Evolutionary conservation across 2,797 vertebrate species (phyloP).

Genomic region (Esox masquinongy): DNA sequence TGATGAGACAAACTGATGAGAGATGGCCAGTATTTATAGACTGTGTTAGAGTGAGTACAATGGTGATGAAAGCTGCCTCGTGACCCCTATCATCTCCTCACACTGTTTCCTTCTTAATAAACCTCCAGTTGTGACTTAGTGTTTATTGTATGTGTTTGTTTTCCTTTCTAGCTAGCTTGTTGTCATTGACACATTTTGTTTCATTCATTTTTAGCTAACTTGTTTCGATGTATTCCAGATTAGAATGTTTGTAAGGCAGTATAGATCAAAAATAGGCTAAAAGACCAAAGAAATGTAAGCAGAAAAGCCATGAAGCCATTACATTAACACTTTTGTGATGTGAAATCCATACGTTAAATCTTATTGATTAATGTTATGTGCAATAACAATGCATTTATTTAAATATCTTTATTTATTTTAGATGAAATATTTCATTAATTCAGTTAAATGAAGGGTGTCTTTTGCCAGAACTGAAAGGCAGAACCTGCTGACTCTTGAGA

Average conservation of each 20-base stretch:
- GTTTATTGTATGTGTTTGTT: neutral
- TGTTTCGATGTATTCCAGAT: neutral
- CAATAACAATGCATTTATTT: neutral
- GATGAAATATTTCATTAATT: neutral
- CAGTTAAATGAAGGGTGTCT: no score
- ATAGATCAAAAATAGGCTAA: neutral
- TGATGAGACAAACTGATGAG: conserved; percentile 42
- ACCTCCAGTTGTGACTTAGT: neutral
- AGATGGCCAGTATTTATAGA: conserved; percentile 68
- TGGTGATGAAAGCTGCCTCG: conserved; percentile 66
- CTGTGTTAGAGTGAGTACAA: conserved; percentile 54
- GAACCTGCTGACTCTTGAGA: neutral
- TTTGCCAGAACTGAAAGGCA: neutral
- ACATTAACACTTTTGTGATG: no score
- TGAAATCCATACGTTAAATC: neutral
- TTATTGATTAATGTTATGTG: no score
- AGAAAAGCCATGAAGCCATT: neutral
- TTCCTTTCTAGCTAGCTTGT: conserved; percentile 6
- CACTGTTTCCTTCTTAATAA: conserved; percentile 17
- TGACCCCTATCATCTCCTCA: conserved; percentile 57
- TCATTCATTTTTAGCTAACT: neutral
- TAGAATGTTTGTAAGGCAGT: neutral
- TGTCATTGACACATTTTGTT: neutral
- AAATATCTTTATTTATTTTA: neutral
- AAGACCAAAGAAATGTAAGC: neutral